A percentile compares a stretch with the other conserved stretches of the same genome.
phyloP scores from a whole-genome alignment of 2,113 vertebrate genomes.

The Ciconia stormi region DNA sequence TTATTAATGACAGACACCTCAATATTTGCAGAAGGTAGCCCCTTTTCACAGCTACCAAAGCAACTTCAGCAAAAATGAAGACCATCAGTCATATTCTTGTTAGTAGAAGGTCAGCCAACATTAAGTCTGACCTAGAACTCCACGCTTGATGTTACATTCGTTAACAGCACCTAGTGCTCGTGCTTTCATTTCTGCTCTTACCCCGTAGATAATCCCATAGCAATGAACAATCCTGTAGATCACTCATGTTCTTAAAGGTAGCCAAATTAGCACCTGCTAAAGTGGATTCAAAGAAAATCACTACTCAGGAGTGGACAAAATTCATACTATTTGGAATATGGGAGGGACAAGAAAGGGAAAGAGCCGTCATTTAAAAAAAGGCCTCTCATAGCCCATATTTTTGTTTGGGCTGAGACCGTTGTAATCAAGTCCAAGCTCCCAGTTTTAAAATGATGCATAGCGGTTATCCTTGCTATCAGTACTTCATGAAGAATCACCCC shows the following conservation, averaged over 20 bases:
- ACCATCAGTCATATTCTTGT: background rate
- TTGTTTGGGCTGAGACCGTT: background rate
- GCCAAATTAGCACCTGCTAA: background rate
- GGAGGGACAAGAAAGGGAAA: background rate
- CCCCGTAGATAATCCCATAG: background rate
- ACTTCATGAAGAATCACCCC: background rate
- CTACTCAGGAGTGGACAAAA: background rate
- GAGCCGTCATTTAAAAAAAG: background rate
- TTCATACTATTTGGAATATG: background rate
- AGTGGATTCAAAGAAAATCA: background rate
- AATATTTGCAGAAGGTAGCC: background rate
- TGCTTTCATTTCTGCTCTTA: background rate
- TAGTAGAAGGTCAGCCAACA: background rate
- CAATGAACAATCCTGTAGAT: background rate
- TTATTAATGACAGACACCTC: slow-evolving; percentile 55
- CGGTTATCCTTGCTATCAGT: background rate
- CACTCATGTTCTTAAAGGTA: background rate
- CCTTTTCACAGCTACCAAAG: background rate
- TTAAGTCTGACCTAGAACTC: background rate
- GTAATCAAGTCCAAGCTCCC: background rate
- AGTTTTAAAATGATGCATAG: background rate
- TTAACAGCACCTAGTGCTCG: background rate
- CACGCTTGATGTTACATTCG: background rate
- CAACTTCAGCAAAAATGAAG: background rate
- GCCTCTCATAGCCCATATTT: background rate